Conservation (phyloP, 1,140 invertebrate genomes). For the Pristionchus pacificus region DNA sequence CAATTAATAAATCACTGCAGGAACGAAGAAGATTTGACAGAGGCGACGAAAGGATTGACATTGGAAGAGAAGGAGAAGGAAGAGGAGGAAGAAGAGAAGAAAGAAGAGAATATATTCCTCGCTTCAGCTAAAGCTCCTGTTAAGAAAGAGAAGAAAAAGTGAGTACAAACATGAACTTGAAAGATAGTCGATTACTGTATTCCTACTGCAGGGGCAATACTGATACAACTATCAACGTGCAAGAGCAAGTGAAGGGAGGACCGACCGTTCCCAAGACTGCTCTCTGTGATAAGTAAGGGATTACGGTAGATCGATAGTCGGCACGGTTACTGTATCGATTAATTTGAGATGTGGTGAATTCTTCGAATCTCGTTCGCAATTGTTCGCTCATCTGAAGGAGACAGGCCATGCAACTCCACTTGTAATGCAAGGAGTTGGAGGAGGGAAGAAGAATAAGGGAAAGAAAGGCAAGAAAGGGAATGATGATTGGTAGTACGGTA, state of each 20-base stretch:
- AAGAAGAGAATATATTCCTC: conserved; percentile 2
- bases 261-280: conserved; percentile 24
- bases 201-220: conserved; percentile 1
- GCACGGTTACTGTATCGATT: too few species aligned
- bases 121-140: background rate
- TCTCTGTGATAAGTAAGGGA: conserved; percentile 23
- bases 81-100: conserved; percentile 14
- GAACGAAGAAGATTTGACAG: background rate
- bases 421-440: background rate
- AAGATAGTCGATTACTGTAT: background rate
- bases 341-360: conserved; percentile 20
- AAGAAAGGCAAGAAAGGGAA: conserved; percentile 13
- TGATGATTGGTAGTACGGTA: too few species aligned
- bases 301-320: background rate
- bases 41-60: background rate
- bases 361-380: conserved; percentile 27
- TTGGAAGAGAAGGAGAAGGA: conserved; percentile 12
- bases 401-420: conserved; percentile 33
- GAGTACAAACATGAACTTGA: background rate
- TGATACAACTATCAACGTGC: background rate
- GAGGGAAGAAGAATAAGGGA: conserved; percentile 8
- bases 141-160: background rate
- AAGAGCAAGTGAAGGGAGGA: too few species aligned
- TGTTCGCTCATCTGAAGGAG: conserved; percentile 39
- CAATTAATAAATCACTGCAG: background rate